phyloP scores from a whole-genome alignment of 2,113 vertebrate genomes.

The Todiramphus saurophagus region DNA sequence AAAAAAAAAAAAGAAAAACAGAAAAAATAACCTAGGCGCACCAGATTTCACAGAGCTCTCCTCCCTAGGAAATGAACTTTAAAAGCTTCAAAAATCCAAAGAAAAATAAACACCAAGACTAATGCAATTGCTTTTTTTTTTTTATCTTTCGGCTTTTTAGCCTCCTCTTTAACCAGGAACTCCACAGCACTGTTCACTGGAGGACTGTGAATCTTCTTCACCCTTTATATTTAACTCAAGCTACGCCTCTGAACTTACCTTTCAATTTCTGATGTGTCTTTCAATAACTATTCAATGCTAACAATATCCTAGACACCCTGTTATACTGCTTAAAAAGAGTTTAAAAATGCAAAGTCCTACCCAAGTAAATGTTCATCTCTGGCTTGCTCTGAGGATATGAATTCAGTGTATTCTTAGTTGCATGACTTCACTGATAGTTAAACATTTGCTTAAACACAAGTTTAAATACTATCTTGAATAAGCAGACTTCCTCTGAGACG shows the following conservation, averaged over 20 bases:
- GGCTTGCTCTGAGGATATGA: background rate
- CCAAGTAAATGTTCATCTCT: background rate
- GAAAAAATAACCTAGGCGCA: background rate
- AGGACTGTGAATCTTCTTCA: background rate
- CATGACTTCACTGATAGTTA: background rate
- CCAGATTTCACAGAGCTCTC: background rate
- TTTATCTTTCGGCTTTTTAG: background rate
- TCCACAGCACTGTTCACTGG: background rate
- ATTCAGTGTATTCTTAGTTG: background rate
- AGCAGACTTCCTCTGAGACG: background rate
- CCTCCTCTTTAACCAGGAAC: background rate
- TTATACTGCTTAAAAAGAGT: background rate
- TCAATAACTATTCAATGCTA: background rate
- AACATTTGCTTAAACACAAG: background rate
- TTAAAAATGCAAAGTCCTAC: background rate
- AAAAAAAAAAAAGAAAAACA: too few species aligned
- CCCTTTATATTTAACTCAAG: background rate
- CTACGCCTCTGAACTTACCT: background rate
- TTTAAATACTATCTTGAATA: background rate
- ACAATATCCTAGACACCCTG: background rate
- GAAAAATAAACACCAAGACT: background rate
- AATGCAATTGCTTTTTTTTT: background rate
- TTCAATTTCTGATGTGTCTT: background rate
- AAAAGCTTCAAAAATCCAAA: background rate
- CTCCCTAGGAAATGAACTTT: constrained; percentile 4